Evolutionary conservation across 2,797 vertebrate species (phyloP).

Genomic region (Macropodus opercularis): DNA sequence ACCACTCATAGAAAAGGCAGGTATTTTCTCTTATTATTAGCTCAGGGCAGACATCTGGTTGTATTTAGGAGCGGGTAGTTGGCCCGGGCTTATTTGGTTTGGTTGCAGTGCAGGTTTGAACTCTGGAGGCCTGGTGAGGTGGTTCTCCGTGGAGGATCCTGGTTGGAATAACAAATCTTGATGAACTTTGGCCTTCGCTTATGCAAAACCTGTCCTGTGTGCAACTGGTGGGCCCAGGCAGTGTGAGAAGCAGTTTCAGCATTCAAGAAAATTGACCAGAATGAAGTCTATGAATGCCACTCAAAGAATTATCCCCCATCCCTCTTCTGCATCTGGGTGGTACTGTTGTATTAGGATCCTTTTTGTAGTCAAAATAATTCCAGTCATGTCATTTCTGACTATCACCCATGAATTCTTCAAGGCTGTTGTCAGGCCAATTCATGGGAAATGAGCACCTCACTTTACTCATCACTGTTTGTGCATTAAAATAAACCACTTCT

Average conservation of each 20-base stretch:
- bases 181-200: slow-evolving; percentile 62
- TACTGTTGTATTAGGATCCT: not conserved
- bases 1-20: slow-evolving; percentile 58
- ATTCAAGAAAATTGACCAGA: slow-evolving; percentile 16
- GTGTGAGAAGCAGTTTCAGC: slow-evolving; percentile 23
- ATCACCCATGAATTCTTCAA: not conserved
- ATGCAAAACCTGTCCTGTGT: slow-evolving; percentile 40
- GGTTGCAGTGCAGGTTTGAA: slow-evolving; percentile 66
- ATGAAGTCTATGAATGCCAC: slow-evolving; percentile 16
- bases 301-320: not conserved
- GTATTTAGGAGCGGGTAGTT: slow-evolving; percentile 69
- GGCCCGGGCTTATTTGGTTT: slow-evolving; percentile 59
- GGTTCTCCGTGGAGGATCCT: slow-evolving; percentile 34
- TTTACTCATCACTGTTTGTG: not conserved
- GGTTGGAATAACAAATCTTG: slow-evolving; percentile 74
- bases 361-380: not conserved
- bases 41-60: slow-evolving; percentile 78
- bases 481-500: not conserved
- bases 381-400: not conserved
- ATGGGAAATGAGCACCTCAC: not conserved
- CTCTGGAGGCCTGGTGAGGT: slow-evolving; percentile 58
- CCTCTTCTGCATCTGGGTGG: not conserved
- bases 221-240: slow-evolving; percentile 32
- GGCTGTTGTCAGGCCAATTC: not conserved
- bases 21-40: slow-evolving; percentile 63